phyloP scores from a whole-genome alignment of 2,113 vertebrate genomes.

The Electrona antarctica region DNA sequence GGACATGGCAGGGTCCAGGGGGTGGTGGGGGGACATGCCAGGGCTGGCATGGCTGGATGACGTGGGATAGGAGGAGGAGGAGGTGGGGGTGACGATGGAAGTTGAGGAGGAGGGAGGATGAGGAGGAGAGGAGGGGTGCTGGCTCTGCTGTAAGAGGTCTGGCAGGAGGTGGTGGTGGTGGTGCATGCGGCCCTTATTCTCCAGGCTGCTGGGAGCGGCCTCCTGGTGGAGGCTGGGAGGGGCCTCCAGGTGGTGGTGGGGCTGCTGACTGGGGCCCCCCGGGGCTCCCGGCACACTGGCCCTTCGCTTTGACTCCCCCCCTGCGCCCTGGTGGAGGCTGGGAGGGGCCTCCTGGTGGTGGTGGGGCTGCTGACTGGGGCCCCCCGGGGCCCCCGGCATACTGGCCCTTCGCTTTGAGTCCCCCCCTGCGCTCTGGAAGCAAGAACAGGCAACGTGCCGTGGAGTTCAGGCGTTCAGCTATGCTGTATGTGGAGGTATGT shows the following conservation, averaged over 20 bases:
- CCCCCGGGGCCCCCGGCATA: conserved; percentile 82
- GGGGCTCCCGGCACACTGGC: conserved; percentile 84
- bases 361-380: conserved; percentile 82
- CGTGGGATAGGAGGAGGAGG: conserved; percentile 88
- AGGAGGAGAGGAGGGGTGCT: conserved; percentile 85
- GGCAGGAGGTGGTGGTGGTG: conserved; percentile 83
- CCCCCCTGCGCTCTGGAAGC: conserved; percentile 96
- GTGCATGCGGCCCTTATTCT: conserved; percentile 97
- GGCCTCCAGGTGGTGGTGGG: conserved; percentile 40
- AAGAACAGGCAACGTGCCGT: conserved; percentile 90
- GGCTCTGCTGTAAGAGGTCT: conserved; percentile 99
- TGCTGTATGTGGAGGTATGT: too few relatives aligned
- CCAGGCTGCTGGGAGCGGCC: conserved; percentile 62
- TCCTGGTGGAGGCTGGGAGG: conserved; percentile 40
- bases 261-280: conserved; percentile 85
- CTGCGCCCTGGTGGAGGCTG: conserved; percentile 33
- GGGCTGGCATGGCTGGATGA: conserved; percentile 96
- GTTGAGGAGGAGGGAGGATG: conserved; percentile 78
- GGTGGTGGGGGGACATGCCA: conserved; percentile 94
- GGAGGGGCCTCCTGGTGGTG: conserved; percentile 34
- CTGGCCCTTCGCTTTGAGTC: conserved; percentile 88
- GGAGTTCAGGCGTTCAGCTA: too few relatives aligned
- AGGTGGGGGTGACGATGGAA: conserved; percentile 9
- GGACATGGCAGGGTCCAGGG: conserved; percentile 96
- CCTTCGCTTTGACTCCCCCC: too few relatives aligned